Evolutionary conservation across 1,140 invertebrate genomes (phyloP).

Genomic region (Drosophila ironensis): DNA sequence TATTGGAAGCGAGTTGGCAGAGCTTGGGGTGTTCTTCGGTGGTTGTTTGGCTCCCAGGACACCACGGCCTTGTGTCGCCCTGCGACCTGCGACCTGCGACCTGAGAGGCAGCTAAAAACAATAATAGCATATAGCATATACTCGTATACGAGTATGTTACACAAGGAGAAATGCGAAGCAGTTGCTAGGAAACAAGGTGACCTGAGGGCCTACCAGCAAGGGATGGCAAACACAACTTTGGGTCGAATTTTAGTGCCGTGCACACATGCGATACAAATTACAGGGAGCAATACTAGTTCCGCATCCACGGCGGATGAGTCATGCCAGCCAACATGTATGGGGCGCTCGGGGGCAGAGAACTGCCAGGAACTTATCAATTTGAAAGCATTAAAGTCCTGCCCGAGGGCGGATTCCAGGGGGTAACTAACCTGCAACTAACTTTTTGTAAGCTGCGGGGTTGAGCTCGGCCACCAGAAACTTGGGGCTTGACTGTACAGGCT

Average conservation of each 20-base stretch:
- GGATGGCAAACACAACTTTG: too few species aligned
- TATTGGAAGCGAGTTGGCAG: background rate
- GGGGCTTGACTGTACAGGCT: too few species aligned
- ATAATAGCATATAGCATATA: conserved; percentile 17
- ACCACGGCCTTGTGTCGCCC: too few species aligned
- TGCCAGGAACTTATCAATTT: conserved; percentile 30
- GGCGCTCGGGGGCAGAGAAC: background rate
- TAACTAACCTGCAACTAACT: background rate
- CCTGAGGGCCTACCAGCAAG: too few species aligned
- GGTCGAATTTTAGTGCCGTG: too few species aligned
- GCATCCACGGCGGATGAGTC: conserved; percentile 50
- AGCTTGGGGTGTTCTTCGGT: background rate
- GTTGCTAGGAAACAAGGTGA: too few species aligned
- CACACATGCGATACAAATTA: background rate
- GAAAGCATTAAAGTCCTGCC: conserved; percentile 18
- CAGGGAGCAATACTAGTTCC: too few species aligned
- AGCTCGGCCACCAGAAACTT: too few species aligned
- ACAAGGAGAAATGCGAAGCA: background rate
- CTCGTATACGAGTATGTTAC: too few species aligned
- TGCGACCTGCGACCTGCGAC: conserved; percentile 6
- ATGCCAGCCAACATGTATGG: conserved; percentile 56
- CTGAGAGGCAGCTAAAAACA: conserved; percentile 14
- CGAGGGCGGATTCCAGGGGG: background rate
- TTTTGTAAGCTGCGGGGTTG: too few species aligned
- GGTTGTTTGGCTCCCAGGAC: background rate